Evolutionary conservation across 2,113 vertebrate genomes (phyloP).

Genomic region (Oncorhynchus gorbuscha): DNA sequence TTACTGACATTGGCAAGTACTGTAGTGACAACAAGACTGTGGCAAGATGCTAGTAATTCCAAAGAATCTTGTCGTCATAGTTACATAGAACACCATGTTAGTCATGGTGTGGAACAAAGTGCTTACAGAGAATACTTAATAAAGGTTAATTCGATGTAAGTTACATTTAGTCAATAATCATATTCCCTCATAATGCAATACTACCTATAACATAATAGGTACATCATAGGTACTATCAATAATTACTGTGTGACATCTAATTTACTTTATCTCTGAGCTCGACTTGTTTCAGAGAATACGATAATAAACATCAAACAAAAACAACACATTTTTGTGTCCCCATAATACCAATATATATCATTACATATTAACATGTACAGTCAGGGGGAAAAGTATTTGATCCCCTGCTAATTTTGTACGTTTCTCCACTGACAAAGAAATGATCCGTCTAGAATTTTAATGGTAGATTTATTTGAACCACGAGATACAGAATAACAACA

Average conservation of each 20-base stretch:
- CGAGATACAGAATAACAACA: too few relatives aligned
- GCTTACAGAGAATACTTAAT: conserved; percentile 24
- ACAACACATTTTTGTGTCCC: not conserved
- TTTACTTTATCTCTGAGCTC: not conserved
- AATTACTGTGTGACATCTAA: not conserved
- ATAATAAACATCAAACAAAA: conserved; percentile 3
- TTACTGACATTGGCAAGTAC: not conserved
- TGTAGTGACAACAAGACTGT: not conserved
- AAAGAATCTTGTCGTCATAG: not conserved
- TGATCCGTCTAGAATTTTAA: too few relatives aligned
- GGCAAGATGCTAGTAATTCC: not conserved
- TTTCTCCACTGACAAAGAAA: too few relatives aligned
- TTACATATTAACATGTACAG: conserved; percentile 22
- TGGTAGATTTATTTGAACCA: too few relatives aligned
- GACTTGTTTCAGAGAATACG: conserved; percentile 3
- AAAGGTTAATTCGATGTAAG: not conserved
- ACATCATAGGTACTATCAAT: not conserved
- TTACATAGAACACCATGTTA: not conserved
- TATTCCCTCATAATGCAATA: conserved; percentile 2
- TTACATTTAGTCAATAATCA: not conserved
- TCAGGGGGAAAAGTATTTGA: too few relatives aligned
- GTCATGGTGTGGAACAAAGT: conserved; percentile 41
- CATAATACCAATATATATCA: conserved; percentile 13
- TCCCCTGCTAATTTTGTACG: too few relatives aligned
- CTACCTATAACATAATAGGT: not conserved